Conservation (phyloP, 2,888 invertebrate species). For the Standfussiana lucernea region DNA sequence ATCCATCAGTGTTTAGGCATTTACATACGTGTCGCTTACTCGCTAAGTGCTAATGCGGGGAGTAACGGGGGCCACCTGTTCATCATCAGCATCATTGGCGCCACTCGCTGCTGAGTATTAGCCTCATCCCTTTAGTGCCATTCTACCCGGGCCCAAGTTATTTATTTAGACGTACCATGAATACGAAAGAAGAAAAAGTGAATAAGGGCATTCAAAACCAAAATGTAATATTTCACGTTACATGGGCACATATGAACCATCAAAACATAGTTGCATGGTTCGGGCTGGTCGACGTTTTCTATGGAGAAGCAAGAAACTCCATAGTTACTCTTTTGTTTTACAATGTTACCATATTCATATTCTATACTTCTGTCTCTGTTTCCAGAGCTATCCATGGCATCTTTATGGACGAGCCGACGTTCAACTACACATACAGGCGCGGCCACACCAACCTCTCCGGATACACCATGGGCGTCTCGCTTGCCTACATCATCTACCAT, state of each 20-base stretch:
- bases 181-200: too few relatives aligned
- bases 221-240: too few relatives aligned
- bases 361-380: not conserved
- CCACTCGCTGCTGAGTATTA: too few relatives aligned
- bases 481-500: slow-evolving; percentile 73
- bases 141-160: too few relatives aligned
- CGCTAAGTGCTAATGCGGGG: too few relatives aligned
- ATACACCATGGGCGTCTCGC: slow-evolving; percentile 73
- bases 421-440: slow-evolving; percentile 73
- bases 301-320: not conserved
- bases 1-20: not conserved
- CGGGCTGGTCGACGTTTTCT: not conserved
- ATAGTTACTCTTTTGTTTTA: not conserved
- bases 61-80: not conserved
- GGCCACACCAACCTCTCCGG: slow-evolving; percentile 77
- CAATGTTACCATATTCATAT: not conserved
- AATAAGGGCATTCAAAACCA: too few relatives aligned
- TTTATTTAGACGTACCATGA: too few relatives aligned
- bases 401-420: slow-evolving; percentile 69
- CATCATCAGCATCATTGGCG: not conserved
- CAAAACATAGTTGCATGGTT: not conserved
- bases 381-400: slow-evolving; percentile 61
- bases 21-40: not conserved
- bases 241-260: not conserved
- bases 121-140: not conserved